Base-by-base conservation (phyloP, 2,113 vertebrate species). In the Genyomyrus donnyi region DNA sequence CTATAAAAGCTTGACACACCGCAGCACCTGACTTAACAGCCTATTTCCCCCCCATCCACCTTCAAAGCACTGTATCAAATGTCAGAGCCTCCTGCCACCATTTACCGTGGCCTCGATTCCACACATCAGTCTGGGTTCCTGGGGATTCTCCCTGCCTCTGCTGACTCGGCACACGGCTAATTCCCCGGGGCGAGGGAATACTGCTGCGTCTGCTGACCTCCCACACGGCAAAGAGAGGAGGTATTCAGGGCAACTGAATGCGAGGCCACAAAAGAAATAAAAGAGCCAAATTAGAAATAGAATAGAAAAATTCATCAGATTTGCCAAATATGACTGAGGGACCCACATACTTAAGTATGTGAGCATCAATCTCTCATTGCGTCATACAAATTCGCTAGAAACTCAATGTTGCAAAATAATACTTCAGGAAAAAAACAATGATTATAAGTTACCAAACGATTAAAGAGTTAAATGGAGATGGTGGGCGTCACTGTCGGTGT, bases 211-310 rank as follows among this genome's bases (percentile, higher is more conserved):
- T 31, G 70, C 39, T 31, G 10, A 83, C 42, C 87, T 84, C 66
- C 45, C 24, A 39, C 27, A 19, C 13, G 90, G 70, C 70, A 62
- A 35, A 88, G 24, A 27, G 8, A 90, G 91, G 91, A 94, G 93
- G 88, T 90, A 42, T 80, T 19, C 17, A 92, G 93, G 93, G 87
- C 93, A 93, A 87, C 77, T 74, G 89, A 91, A 66, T 88, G 89
- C 50, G 62, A 92, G 92, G 90, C 89, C 90, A 39, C 70, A 89
- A 91, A 90, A 66, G 70, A 89, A 86, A 66, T 46, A 87, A 93
- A 91, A 89, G 84, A 66, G 91, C 89, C 77, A 24, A 85, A 91
- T 56, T 90, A 89, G 89, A 90, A 86, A 86, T 53, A 91, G 88
- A 93, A 87, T 91, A 42, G 15, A 91, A 89, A 87, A 39, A 88